Percentiles rank a stretch among this genome's conserved stretches.
Evolutionary conservation across 2,113 vertebrate species (phyloP).

Genomic region (Grus americana): DNA sequence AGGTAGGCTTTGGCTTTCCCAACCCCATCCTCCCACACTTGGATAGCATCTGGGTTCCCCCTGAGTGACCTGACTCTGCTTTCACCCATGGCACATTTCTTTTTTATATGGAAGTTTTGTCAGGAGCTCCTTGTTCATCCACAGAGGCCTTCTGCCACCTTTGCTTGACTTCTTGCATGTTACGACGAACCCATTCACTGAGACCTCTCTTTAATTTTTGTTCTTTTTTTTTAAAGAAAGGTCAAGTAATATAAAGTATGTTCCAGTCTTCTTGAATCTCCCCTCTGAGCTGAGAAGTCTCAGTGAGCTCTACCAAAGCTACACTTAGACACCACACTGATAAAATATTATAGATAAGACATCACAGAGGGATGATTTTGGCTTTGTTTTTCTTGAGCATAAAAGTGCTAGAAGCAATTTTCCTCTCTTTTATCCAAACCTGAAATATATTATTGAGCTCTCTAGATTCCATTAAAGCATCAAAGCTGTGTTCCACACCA

Average conservation of each 20-base stretch:
- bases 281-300: neutral
- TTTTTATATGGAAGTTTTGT: neutral
- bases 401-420: slow-evolving; percentile 46
- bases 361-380: slow-evolving; percentile 1
- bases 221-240: neutral
- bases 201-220: neutral
- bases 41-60: neutral
- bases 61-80: neutral
- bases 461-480: slow-evolving; percentile 47
- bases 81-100: neutral
- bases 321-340: neutral
- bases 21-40: neutral
- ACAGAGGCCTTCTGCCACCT: neutral
- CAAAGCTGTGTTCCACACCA: neutral
- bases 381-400: slow-evolving; percentile 45
- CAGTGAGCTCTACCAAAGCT: neutral
- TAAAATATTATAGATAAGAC: neutral
- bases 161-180: neutral
- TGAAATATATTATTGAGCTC: slow-evolving; percentile 32
- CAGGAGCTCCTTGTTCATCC: neutral
- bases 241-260: neutral
- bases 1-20: neutral
- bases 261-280: neutral
- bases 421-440: slow-evolving; percentile 36
- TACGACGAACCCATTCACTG: neutral